A percentile compares a stretch with the other conserved stretches of the same genome.
phyloP scores from a whole-genome alignment of 2,797 vertebrate species.

The Cercopithecus petaurista region DNA sequence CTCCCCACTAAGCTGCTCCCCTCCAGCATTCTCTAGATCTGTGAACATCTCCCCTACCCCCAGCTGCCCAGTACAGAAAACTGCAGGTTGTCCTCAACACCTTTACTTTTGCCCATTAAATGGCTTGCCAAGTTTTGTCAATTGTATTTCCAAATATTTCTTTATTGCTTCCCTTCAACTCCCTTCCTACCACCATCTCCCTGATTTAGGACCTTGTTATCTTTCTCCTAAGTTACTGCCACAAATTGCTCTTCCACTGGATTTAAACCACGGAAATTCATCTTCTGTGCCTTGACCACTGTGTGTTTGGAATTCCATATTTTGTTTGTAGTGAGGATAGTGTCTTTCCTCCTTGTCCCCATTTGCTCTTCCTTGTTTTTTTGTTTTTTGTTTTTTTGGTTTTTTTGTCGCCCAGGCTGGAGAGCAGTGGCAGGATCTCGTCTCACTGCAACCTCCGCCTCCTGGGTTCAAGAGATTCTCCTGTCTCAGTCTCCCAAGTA shows the following conservation, averaged over 20 bases:
- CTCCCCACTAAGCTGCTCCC: background rate
- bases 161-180: background rate
- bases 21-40: background rate
- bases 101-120: background rate
- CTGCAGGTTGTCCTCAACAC: background rate
- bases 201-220: background rate
- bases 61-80: background rate
- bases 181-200: background rate
- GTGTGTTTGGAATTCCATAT: background rate
- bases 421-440: background rate
- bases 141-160: background rate
- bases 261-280: background rate
- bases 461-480: background rate
- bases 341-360: background rate
- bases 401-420: background rate
- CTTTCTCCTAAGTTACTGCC: background rate
- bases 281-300: background rate
- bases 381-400: no score
- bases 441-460: background rate
- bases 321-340: background rate
- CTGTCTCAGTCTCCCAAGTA: background rate
- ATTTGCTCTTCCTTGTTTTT: background rate
- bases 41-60: background rate
- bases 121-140: background rate
- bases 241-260: background rate